These are phyloP conservation scores for Copsychus sechellarum DNA, from an alignment of 2,113 vertebrate genomes.

Conservation along the genomic window DNA sequence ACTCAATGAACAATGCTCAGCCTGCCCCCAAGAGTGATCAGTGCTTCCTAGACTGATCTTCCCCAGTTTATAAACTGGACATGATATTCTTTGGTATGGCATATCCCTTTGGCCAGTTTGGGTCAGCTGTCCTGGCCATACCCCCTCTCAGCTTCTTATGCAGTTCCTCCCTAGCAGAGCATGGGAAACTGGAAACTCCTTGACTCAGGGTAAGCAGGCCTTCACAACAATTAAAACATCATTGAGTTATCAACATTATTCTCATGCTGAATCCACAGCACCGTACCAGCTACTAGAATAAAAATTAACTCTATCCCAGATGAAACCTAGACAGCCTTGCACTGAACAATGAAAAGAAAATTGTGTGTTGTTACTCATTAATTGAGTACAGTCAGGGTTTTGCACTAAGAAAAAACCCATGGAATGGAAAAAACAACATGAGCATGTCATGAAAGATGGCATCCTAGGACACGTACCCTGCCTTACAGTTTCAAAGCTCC, in stretches of 20 bases:
- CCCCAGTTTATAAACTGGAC: background rate
- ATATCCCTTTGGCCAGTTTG: background rate
- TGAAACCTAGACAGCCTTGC: background rate
- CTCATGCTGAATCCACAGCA: background rate
- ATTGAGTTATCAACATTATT: background rate
- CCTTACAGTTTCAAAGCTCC: background rate
- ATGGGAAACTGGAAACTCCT: background rate
- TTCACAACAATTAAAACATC: background rate
- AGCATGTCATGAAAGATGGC: background rate
- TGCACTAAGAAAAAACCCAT: background rate
- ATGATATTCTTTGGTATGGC: background rate
- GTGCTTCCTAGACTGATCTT: background rate
- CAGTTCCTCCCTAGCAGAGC: background rate
- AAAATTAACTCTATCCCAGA: background rate
- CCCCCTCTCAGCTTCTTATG: background rate
- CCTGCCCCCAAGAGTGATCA: background rate
- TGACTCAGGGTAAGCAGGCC: background rate
- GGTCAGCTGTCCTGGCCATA: background rate
- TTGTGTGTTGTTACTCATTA: background rate
- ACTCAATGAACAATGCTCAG: background rate
- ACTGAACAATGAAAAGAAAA: background rate
- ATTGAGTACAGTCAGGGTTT: background rate
- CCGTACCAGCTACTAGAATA: background rate
- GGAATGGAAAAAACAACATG: background rate
- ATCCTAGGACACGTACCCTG: background rate